Evolutionary conservation across 2,888 invertebrate species (phyloP), one percentile per base, ranked within the genome.

Genomic region (Dromius quadrimaculatus): DNA sequence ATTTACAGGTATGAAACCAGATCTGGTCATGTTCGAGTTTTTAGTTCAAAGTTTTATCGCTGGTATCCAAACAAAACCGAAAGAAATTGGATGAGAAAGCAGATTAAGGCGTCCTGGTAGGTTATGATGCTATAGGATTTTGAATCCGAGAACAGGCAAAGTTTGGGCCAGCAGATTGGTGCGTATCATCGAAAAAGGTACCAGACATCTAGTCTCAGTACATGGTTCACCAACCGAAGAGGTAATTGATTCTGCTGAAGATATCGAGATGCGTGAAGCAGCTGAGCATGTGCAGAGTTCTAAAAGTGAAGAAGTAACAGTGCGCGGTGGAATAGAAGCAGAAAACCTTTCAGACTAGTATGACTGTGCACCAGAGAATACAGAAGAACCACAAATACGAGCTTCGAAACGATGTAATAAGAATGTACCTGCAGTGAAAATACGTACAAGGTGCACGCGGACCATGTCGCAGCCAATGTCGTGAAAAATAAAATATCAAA

Each of bases 11-110:
- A 50, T 62, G 0, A 80, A 78, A 73, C 78, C 79, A 11, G 72
- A 78, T 71, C 28, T 83, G 0, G 63, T 23, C 75, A 80, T 32
- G 28, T 81, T 13, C 71, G 75, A 43, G 74, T 78, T 23, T 82
- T 83, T 76, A 81, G 80, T 11, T 74, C 74, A 8, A 61, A 59
- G 76, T 75, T 5, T 76, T 76, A 72, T 75, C 74, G 6, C 77
- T 78, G 62, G 69, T 79, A 13, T 77, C 78, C 0, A 76, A 78
- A 72, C 74, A 78, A 47, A 75, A 75, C 59, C 70, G 76, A n/a
- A 66, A 59, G 34, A 79, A 78, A 73, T 75, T 73, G 73, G 77
- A 79, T 73, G 63, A 75, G 2, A 80, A 80, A 64, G 72, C 78
- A 50, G 71, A 72, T 5, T 73, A 76, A 19, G 45, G 63, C 36